Evolutionary conservation across 1,140 invertebrate species (phyloP).

Genomic region (Aphelenchoides avenae): DNA sequence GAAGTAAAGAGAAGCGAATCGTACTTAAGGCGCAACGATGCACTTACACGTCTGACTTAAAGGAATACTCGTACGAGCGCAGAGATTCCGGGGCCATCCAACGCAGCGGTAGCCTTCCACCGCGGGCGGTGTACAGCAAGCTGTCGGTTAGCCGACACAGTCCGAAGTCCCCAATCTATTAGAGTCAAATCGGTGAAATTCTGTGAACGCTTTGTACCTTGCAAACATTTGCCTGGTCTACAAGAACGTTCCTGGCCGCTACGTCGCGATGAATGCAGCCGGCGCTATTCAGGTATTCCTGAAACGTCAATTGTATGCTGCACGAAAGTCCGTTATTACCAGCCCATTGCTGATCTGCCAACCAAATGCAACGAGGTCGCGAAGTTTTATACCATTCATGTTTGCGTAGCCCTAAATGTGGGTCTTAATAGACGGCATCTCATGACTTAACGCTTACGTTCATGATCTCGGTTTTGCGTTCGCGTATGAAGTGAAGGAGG

Average conservation of each 20-base stretch:
- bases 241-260: conserved; percentile 90
- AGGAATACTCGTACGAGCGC: conserved; percentile 60
- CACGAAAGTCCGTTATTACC: conserved; percentile 12
- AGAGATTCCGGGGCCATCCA: conserved; percentile 99
- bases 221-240: conserved; percentile 71
- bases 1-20: background rate
- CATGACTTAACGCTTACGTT: conserved; percentile 21
- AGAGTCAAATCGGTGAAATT: background rate
- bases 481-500: conserved; percentile 44
- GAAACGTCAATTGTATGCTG: conserved; percentile 11
- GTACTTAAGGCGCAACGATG: background rate
- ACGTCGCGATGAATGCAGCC: conserved; percentile 89
- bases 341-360: conserved; percentile 53
- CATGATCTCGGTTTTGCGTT: conserved; percentile 33
- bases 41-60: conserved; percentile 45
- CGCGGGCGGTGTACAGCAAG: conserved; percentile 93
- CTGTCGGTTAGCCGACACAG: conserved; percentile 85
- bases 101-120: conserved; percentile 75
- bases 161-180: conserved; percentile 86
- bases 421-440: no score
- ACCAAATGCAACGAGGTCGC: conserved; percentile 43
- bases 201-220: conserved; percentile 64
- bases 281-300: conserved; percentile 42
- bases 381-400: conserved; percentile 35
- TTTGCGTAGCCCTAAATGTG: conserved; percentile 18